These are phyloP conservation scores for Physocephala rufipes DNA, from an alignment of 2,888 invertebrate species.

Conservation along the genomic window DNA sequence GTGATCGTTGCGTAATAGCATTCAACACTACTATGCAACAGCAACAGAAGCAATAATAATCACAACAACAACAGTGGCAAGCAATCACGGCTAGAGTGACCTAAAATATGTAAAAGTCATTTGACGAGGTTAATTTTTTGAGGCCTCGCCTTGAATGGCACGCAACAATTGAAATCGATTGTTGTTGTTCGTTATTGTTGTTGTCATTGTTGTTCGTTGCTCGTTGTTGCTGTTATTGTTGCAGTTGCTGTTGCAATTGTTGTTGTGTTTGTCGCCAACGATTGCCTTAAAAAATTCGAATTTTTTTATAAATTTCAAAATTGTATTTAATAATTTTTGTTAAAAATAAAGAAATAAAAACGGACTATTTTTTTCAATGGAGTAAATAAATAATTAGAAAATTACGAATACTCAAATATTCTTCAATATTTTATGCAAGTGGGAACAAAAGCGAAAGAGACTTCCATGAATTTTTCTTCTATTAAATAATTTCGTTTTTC, in stretches of 20 bases:
- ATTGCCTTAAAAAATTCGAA: no score
- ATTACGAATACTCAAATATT: background rate
- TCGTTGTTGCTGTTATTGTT: background rate
- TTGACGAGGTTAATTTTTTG: constrained; percentile 8
- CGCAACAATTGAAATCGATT: background rate
- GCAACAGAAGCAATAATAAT: background rate
- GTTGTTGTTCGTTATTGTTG: background rate
- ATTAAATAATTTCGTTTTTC: no score
- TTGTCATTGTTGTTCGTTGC: no score
- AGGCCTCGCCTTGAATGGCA: constrained; percentile 16
- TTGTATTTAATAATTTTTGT: no score
- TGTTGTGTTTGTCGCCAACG: no score
- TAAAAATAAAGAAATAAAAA: no score
- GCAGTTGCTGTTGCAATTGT: background rate
- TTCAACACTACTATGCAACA: background rate
- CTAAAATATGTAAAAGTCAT: background rate
- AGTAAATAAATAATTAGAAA: background rate
- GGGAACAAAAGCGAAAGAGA: background rate
- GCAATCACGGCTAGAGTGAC: background rate
- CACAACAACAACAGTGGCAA: background rate
- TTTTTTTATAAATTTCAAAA: no score
- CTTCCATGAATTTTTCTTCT: no score
- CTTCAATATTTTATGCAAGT: background rate
- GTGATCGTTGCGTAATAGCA: background rate
- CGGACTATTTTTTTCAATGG: background rate